Evolutionary conservation across 1,140 invertebrate genomes (phyloP), one percentile per base, ranked within the genome.

Genomic region (Brachionus asplanchnoidis): DNA sequence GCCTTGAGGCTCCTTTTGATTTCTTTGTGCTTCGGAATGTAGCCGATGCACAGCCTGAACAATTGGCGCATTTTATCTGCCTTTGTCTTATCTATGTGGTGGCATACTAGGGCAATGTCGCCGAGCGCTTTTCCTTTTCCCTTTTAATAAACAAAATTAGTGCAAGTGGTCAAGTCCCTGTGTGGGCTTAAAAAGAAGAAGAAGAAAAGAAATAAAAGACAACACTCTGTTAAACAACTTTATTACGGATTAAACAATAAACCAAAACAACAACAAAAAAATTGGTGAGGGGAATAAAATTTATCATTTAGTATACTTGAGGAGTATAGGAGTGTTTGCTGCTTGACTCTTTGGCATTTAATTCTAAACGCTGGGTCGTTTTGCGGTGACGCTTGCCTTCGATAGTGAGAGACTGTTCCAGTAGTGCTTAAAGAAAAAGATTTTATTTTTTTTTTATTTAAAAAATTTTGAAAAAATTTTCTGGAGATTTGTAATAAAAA

Each of bases 1-100:
- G 87, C 86, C 7, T 88, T 85, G n/a, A 90, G 87, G 79, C 89
- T 90, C 85, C 87, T 89, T 85, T 89, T 90, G 2, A 89, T 87
- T 83, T 88, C 87, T 23, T 88, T 88, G 86, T 88, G 88, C 40
- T 87, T 66, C 77, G 89, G 89, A 85, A 85, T 77, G 82, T 88
- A 87, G 42, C 86, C 85, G 70, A 88, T 90, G 3, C 90, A 85
- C 14, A 90, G 53, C 82, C 87, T 85, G 75, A 90, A 89, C 68
- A 91, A 86, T 32, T 87, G 85, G 85, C 89, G 90, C 28, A 89
- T 85, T 50, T 90, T 89, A 32, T 88, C 88, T 65, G 86, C 85
- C 68, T 86, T 86, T 36, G 85, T 87, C 84, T 87, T 88, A 32
- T 87, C 85, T 32, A 90, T 78, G 56, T 87, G 85, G 77, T 86